phyloP scores from a whole-genome alignment of 2,113 vertebrate species.

The Zosterops borbonicus region DNA sequence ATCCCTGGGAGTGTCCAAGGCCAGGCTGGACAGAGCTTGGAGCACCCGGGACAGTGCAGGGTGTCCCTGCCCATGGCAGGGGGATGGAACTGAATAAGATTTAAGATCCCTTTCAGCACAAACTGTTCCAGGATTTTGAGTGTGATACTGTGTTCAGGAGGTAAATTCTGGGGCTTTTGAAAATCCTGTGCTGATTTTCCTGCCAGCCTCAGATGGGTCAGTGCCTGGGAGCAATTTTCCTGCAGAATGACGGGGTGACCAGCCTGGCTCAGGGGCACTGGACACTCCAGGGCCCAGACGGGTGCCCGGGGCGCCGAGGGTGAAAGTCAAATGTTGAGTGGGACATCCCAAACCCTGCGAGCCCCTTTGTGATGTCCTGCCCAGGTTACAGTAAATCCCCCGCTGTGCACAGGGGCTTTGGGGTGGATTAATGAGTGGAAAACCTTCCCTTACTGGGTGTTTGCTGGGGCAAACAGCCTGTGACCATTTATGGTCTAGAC shows the following conservation, averaged over 20 bases:
- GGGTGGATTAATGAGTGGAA: not conserved
- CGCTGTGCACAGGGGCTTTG: not conserved
- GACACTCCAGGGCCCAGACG: fast-evolving
- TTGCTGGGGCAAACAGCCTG: not conserved
- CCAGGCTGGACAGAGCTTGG: fast-evolving
- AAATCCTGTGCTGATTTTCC: not conserved
- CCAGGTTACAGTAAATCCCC: not conserved
- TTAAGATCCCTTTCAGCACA: not conserved
- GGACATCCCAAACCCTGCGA: not conserved
- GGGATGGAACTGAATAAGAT: not conserved
- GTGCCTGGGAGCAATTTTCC: not conserved
- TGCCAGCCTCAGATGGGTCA: not conserved
- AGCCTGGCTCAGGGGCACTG: fast-evolving
- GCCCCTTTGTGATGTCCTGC: not conserved
- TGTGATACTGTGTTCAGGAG: fast-evolving
- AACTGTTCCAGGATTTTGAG: not conserved
- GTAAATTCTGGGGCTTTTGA: not conserved
- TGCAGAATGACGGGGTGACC: not conserved
- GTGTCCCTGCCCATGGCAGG: not conserved
- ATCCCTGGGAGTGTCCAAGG: not conserved
- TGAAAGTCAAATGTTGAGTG: not conserved
- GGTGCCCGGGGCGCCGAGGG: fast-evolving
- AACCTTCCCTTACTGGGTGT: not conserved
- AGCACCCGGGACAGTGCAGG: not conserved
- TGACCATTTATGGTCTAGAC: not conserved